Conservation (phyloP, 2,797 vertebrate species). For the Tiaroga cobitis region DNA sequence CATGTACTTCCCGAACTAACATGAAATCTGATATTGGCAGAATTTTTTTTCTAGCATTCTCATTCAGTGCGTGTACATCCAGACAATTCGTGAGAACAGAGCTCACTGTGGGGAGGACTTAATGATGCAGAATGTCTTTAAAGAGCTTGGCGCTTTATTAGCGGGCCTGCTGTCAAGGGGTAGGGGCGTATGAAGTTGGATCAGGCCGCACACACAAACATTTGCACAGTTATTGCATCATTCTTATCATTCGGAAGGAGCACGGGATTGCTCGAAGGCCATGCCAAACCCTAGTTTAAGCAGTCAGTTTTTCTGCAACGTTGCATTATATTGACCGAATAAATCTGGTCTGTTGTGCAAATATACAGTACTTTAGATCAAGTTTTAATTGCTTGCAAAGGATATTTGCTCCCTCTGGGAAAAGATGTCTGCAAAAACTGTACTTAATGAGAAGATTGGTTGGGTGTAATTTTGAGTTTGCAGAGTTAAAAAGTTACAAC, state of each 20-base stretch:
- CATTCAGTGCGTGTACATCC: not conserved
- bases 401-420: constrained; percentile 11
- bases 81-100: not conserved
- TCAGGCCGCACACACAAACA: constrained; percentile 28
- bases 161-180: constrained; percentile 6
- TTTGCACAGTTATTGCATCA: constrained; percentile 55
- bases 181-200: constrained; percentile 10
- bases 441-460: not conserved
- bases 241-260: constrained; percentile 13
- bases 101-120: constrained; percentile 17
- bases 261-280: constrained; percentile 25
- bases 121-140: constrained; percentile 39
- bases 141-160: constrained; percentile 25
- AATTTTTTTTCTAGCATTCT: constrained; percentile 7
- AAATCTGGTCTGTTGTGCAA: constrained; percentile 16
- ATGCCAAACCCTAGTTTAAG: constrained; percentile 26
- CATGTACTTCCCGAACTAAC: not conserved
- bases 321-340: constrained; percentile 17
- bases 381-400: constrained; percentile 9
- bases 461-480: not conserved
- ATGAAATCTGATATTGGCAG: not conserved
- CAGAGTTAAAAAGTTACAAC: not conserved
- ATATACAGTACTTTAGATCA: constrained; percentile 7
- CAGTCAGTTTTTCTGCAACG: not conserved
- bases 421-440: not conserved